A percentile compares a stretch with the other conserved stretches of the same genome.
These are phyloP conservation scores for Phrynosoma blainvillii DNA, from an alignment of 2,113 vertebrate species.

Conservation along the genomic window DNA sequence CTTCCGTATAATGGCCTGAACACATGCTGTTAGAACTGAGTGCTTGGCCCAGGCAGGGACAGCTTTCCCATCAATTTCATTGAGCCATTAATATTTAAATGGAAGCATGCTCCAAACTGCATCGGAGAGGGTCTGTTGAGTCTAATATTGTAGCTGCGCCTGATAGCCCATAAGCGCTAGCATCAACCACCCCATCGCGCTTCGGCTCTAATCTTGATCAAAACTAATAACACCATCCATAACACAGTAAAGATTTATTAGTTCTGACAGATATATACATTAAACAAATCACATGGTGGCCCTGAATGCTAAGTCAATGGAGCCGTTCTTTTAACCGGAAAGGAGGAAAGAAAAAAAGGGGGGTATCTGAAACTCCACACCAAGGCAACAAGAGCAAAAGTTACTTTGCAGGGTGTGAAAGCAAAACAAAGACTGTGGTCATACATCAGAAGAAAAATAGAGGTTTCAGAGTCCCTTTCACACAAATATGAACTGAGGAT, in stretches of 20 bases:
- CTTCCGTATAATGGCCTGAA: conserved; percentile 32
- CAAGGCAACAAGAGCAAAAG: not conserved
- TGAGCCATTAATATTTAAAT: conserved; percentile 69
- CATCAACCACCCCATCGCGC: conserved; percentile 55
- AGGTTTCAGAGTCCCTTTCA: too few species aligned
- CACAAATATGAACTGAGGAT: too few species aligned
- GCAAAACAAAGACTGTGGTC: too few species aligned
- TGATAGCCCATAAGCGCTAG: conserved; percentile 48
- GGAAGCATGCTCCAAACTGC: conserved; percentile 56
- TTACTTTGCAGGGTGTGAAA: not conserved
- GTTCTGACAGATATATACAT: conserved; percentile 67
- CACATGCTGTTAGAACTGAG: not conserved
- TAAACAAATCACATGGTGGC: conserved; percentile 59
- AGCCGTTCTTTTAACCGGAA: not conserved
- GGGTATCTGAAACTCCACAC: not conserved
- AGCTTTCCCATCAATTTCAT: conserved; percentile 49
- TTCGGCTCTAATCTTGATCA: conserved; percentile 68
- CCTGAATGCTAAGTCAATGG: conserved; percentile 57
- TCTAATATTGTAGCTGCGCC: conserved; percentile 44
- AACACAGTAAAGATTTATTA: conserved; percentile 69
- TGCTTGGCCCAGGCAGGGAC: conserved; percentile 26
- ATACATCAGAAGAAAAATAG: too few species aligned
- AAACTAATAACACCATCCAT: conserved; percentile 74
- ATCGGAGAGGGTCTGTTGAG: conserved; percentile 4
- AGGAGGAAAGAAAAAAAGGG: not conserved